Evolutionary conservation across 2,888 invertebrate genomes (phyloP).

Genomic region (Caenorhabditis zanzibari): DNA sequence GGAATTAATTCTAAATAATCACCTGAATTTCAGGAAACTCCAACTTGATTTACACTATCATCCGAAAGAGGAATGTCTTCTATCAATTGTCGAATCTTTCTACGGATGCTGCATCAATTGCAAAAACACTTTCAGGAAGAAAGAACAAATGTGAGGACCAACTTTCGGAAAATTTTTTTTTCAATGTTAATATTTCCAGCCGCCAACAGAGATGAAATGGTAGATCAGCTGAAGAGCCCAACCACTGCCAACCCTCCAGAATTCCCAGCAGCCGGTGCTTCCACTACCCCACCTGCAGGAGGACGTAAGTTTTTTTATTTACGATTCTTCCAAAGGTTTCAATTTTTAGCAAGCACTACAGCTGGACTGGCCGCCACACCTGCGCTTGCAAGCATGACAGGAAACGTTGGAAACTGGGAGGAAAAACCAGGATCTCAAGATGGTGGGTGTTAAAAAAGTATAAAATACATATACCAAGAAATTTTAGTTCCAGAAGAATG

Average conservation of each 20-base stretch:
- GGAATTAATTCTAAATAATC: too few relatives aligned
- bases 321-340: not conserved
- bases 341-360: conserved; percentile 55
- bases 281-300: conserved; percentile 15
- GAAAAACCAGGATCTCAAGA: conserved; percentile 54
- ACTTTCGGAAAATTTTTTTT: too few relatives aligned
- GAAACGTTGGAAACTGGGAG: conserved; percentile 71
- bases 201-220: conserved; percentile 72
- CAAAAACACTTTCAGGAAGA: conserved; percentile 87
- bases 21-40: conserved; percentile 92
- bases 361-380: conserved; percentile 91
- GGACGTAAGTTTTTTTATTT: conserved; percentile 7
- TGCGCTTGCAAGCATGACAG: conserved; percentile 93
- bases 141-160: conserved; percentile 81
- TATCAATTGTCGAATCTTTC: conserved; percentile 97
- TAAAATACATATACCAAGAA: not conserved
- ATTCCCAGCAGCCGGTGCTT: conserved; percentile 37
- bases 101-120: conserved; percentile 93
- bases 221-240: conserved; percentile 75
- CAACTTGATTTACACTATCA: conserved; percentile 98
- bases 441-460: conserved; percentile 18
- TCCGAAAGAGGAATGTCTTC: conserved; percentile 97
- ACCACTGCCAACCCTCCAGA: conserved; percentile 70
- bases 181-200: too few relatives aligned
- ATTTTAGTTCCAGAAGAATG: conserved; percentile 85